Evolutionary conservation across 2,888 invertebrate species (phyloP), one percentile per base, ranked within the genome.

Genomic region (Dascillus cervinus): DNA sequence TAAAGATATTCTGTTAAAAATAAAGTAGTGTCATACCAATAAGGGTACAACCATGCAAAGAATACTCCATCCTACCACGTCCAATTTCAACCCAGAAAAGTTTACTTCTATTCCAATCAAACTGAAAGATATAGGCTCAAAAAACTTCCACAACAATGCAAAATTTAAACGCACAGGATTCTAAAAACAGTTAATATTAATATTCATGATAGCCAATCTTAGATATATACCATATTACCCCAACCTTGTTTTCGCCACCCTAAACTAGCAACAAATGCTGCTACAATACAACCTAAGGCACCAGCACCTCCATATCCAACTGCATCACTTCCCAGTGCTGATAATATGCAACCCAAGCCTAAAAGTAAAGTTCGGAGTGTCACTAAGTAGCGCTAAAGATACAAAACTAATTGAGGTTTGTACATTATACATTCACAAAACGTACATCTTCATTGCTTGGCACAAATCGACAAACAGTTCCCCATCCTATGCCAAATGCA

Each of bases 61-160:
- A 25, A 67, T 58, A 24, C 71, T 75, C 50, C 67, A 70, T 46
- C 71, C 72, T 60, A 68, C 62, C 32, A 65, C 64, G 41, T 53
- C 50, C 21, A 51, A 53, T 50, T 69, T 69, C 46, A 77, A 50
- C 43, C 70, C 58, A 4, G 51, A 49, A 30, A 82, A 70, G 58
- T 79, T 69, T 32, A 86, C 76, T 63, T 84, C 83, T 38, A 82
- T 75, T 5, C 85, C 86, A 49, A 87, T 86, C 23, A 86, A 69
- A 11, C 80, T 79, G 55, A 85, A 83, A 19, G 87, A 70, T 38
- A 84, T 69, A 3, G 85, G 85, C 55, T 86, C 82, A 50, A 82
- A 72, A 31, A 85, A 69, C 50, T 75, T 71, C 87, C 86, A 87
- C 26, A 83, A 47, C 19, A 73, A 57, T 29, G 71, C 70, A 24